Percentiles rank a stretch among this genome's conserved stretches.
These are phyloP conservation scores for Serilophus lunatus DNA, from an alignment of 2,113 vertebrate genomes.

Conservation along the genomic window DNA sequence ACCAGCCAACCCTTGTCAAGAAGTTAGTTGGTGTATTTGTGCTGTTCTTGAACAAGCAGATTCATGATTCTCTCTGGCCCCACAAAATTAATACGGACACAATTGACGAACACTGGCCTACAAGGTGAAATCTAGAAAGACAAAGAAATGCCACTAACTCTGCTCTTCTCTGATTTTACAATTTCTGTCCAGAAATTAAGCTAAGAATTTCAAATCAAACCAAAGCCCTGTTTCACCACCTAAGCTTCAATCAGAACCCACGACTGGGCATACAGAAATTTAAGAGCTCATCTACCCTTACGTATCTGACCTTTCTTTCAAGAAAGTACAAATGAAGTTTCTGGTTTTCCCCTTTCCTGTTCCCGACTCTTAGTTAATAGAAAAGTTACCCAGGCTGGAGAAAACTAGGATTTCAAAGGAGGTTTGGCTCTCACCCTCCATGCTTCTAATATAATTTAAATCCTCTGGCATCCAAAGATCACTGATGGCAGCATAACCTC, in stretches of 20 bases:
- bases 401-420: background rate
- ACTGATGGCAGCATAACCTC: background rate
- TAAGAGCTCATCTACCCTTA: background rate
- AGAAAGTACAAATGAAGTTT: background rate
- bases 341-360: background rate
- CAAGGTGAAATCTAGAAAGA: background rate
- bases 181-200: background rate
- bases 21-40: background rate
- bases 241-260: background rate
- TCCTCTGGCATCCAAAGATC: background rate
- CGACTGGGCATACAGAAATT: background rate
- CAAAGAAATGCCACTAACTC: background rate
- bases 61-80: background rate
- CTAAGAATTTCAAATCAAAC: background rate
- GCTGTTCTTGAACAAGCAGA: background rate
- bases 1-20: background rate
- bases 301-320: background rate
- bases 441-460: background rate
- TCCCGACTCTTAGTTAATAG: background rate
- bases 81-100: background rate
- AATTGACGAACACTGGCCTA: background rate
- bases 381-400: background rate
- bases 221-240: background rate
- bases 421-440: background rate
- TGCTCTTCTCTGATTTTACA: background rate